These are phyloP conservation scores for Salminus brasiliensis DNA, from an alignment of 2,113 vertebrate genomes.

Conservation along the genomic window DNA sequence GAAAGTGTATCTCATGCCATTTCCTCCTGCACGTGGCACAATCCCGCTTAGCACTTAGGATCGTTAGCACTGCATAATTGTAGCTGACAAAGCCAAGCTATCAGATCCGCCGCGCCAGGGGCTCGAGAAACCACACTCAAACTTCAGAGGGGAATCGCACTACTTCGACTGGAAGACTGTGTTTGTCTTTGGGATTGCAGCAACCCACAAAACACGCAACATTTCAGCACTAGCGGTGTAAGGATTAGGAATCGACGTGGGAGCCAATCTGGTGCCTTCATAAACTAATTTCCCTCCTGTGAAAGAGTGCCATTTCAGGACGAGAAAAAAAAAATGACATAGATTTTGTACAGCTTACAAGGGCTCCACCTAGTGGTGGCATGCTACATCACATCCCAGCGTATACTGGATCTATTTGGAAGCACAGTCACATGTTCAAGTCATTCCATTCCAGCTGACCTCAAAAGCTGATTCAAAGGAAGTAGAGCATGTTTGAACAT, in stretches of 20 bases:
- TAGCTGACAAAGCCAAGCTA: slow-evolving; percentile 47
- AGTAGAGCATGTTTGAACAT: slow-evolving; percentile 47
- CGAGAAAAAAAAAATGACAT: neutral
- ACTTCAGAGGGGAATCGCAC: slow-evolving; percentile 14
- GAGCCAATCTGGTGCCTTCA: neutral
- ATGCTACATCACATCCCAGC: neutral
- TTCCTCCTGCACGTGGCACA: slow-evolving; percentile 32
- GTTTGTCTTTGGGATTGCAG: slow-evolving; percentile 17
- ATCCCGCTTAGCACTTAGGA: slow-evolving; percentile 40
- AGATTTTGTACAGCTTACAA: slow-evolving; percentile 29
- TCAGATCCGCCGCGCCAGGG: slow-evolving; percentile 34
- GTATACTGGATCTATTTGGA: neutral
- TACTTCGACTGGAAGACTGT: neutral
- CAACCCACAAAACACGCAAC: slow-evolving; percentile 16
- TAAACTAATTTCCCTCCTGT: slow-evolving; percentile 17
- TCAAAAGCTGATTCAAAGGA: slow-evolving; percentile 44
- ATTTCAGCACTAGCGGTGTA: neutral
- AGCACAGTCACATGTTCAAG: slow-evolving; percentile 36
- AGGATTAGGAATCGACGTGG: slow-evolving; percentile 24
- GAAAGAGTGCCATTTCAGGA: neutral
- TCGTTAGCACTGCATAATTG: slow-evolving; percentile 56
- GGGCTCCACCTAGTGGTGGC: slow-evolving; percentile 48
- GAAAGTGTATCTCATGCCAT: slow-evolving; percentile 43
- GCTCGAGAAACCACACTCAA: slow-evolving; percentile 9
- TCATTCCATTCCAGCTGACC: slow-evolving; percentile 37